Percentiles rank a stretch among this genome's conserved stretches.
phyloP scores from a whole-genome alignment of 1,140 invertebrate species.

The Probaryconus sp. region DNA sequence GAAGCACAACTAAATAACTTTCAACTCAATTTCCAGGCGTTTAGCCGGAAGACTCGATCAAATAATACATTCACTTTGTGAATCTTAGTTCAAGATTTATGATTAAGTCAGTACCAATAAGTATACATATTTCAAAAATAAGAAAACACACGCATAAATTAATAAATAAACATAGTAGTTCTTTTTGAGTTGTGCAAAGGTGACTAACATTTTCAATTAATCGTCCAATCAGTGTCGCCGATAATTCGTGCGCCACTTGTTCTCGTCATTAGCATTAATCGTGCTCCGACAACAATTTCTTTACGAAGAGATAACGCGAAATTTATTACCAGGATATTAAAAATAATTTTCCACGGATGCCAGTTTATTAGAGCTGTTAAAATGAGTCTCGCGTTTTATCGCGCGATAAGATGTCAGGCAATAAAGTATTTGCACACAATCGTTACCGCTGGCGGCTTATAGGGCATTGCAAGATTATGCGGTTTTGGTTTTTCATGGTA shows the following conservation, averaged over 20 bases:
- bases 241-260: background rate
- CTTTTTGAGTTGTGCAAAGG: background rate
- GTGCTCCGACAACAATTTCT: no score
- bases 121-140: slow-evolving; percentile 52
- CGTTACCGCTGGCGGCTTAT: slow-evolving; percentile 5
- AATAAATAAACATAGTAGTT: background rate
- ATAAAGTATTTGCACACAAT: slow-evolving; percentile 7
- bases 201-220: slow-evolving; percentile 2
- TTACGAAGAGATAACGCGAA: background rate
- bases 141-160: no score
- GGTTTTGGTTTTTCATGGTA: slow-evolving; percentile 20
- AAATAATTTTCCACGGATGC: slow-evolving; percentile 15
- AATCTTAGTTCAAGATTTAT: slow-evolving; percentile 49
- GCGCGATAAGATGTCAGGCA: slow-evolving; percentile 9
- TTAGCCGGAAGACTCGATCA: slow-evolving; percentile 45
- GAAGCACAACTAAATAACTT: slow-evolving; percentile 65
- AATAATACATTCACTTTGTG: slow-evolving; percentile 55
- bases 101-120: slow-evolving; percentile 48
- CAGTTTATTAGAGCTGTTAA: background rate
- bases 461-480: slow-evolving; percentile 8
- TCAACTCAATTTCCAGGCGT: slow-evolving; percentile 60
- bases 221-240: background rate
- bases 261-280: background rate
- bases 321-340: slow-evolving; percentile 5
- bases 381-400: background rate